Evolutionary conservation across 2,888 invertebrate species (phyloP).

Genomic region (Drosophila multiciliata): DNA sequence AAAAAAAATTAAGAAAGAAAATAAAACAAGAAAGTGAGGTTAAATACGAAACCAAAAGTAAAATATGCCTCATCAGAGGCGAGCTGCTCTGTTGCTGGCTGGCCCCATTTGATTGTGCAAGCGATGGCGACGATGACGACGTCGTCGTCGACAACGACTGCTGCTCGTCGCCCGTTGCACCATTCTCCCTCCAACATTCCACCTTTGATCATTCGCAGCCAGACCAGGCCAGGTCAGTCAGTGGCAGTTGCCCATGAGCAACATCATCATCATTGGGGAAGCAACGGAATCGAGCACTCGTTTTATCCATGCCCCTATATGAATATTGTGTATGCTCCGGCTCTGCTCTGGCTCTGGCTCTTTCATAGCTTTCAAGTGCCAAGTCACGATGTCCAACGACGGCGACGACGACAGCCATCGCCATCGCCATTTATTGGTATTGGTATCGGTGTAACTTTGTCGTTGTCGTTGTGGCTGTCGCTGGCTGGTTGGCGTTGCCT

Average conservation of each 20-base stretch:
- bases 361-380: conserved; percentile 58
- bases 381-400: conserved; percentile 73
- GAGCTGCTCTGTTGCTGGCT: conserved; percentile 35
- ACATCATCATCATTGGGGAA: conserved; percentile 56
- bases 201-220: background rate
- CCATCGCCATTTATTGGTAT: conserved; percentile 57
- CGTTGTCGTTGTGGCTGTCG: conserved; percentile 57
- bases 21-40: conserved; percentile 62
- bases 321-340: conserved; percentile 44
- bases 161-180: conserved; percentile 57
- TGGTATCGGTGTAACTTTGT: conserved; percentile 70
- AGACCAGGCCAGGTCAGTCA: conserved; percentile 12
- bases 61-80: conserved; percentile 62
- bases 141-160: conserved; percentile 29
- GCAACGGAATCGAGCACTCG: conserved; percentile 42
- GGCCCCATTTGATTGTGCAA: conserved; percentile 69
- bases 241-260: conserved; percentile 51
- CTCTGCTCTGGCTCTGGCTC: conserved; percentile 52
- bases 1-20: conserved; percentile 4
- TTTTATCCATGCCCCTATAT: conserved; percentile 27
- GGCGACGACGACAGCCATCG: conserved; percentile 36
- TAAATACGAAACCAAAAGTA: conserved; percentile 66
- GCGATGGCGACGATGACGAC: conserved; percentile 45
- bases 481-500: conserved; percentile 48
- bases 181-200: conserved; percentile 29